Base-by-base conservation (phyloP, 2,888 invertebrate genomes). In the Lasioglossum marginatum region DNA sequence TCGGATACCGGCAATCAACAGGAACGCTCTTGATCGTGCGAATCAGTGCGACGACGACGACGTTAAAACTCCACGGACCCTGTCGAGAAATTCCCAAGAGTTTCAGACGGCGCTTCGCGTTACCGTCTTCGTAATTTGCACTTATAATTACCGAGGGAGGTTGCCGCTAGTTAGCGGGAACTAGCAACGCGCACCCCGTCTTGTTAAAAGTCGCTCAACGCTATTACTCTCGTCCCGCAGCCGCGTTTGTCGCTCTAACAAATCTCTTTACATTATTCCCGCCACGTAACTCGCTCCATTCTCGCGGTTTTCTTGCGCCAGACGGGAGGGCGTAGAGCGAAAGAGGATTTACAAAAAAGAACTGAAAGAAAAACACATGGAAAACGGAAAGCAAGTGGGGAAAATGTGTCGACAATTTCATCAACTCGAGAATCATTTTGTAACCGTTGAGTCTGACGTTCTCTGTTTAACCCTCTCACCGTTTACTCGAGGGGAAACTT, bases 101-200 rank as follows among this genome's bases (percentile, higher is more conserved):
- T 74, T 78, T 57, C 74, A 68, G 82, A 78, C 74, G 73, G 78
- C 82, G 74, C 74, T 82, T 82, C 60, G 45, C 70, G 66, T 48
- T 70, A 68, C 77, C 66, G 73, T 66, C 78, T 82, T 68, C 82
- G 73, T 60, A 82, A 82, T 82, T 82, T 78, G 74, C 82, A 78
- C 82, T 78, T 78, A 74, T 78, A 82, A 82, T 82, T 80, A 72
- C 75, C 75, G 79, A 34, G 71, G 48, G 27, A 68, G 70, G 70
- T 70, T 75, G 43, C n/a, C 43, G 74, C 68, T 76, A 75, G 83
- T 79, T 83, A 60, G 79, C 75, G 70, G 40, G 63, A 27, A 75
- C 45, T 27, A 77, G 76, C 52, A 57, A 45, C 57, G 52, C 57
- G 70, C 34, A 27, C 68, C 40, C 40, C 43, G 60, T 71, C 78